phyloP scores from a whole-genome alignment of 2,113 vertebrate genomes.

The Telmatochromis sp. region DNA sequence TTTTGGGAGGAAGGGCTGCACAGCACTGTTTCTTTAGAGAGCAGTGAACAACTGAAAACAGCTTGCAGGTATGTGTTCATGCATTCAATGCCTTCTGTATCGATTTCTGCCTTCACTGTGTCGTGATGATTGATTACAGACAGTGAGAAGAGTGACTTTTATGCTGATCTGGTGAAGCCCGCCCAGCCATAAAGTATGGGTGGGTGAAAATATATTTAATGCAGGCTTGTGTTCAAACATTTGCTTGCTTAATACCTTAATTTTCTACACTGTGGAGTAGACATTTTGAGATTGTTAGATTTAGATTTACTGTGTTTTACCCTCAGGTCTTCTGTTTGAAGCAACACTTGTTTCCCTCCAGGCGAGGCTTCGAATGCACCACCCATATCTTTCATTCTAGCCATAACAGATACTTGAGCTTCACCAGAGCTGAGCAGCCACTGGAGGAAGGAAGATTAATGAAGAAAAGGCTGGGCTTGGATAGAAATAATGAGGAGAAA shows the following conservation, averaged over 20 bases:
- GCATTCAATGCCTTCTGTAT: not conserved
- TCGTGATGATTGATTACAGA: not conserved
- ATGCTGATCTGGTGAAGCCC: not conserved
- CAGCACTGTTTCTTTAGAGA: not conserved
- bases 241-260: not conserved
- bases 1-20: not conserved
- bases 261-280: not conserved
- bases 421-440: not conserved
- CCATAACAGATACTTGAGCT: not conserved
- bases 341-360: not conserved
- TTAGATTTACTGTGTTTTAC: not conserved
- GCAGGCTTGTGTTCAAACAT: not conserved
- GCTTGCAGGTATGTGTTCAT: not conserved
- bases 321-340: not conserved
- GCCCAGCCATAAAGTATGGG: not conserved
- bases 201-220: not conserved
- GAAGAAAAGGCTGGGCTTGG: not conserved
- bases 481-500: not conserved
- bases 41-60: not conserved
- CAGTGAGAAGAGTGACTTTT: not conserved
- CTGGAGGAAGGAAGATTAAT: not conserved
- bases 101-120: not conserved
- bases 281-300: not conserved
- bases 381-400: not conserved
- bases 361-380: not conserved